Conservation (phyloP, 2,113 vertebrate genomes). For the Hemibates koningsi region DNA sequence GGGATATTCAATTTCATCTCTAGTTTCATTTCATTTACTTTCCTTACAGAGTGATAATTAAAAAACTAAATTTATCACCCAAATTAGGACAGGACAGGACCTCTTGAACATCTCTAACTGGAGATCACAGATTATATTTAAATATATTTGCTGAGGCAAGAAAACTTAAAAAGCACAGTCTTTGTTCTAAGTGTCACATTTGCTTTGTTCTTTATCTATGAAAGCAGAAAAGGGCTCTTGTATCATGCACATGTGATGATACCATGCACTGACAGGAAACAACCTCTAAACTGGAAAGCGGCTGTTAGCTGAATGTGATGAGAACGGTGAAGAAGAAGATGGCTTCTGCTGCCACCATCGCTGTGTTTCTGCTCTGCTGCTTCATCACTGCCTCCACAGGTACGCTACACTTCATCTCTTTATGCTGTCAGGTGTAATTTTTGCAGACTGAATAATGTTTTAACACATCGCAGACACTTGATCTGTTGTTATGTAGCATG, state of each 20-base stretch:
- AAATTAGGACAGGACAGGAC: background rate
- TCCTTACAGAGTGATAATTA: background rate
- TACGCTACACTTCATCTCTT: background rate
- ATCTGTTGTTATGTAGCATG: background rate
- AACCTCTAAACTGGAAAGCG: background rate
- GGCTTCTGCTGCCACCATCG: background rate
- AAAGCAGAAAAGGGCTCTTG: background rate
- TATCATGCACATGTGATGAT: background rate
- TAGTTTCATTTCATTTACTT: background rate
- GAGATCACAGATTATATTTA: background rate
- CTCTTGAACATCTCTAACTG: background rate
- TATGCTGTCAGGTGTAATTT: rapidly evolving
- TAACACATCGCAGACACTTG: background rate
- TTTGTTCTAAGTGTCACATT: background rate
- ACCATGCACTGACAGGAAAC: slow-evolving; percentile 30
- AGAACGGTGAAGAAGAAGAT: background rate
- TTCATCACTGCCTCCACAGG: background rate
- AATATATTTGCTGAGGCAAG: background rate
- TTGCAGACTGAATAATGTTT: background rate
- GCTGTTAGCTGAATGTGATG: background rate
- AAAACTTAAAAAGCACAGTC: background rate
- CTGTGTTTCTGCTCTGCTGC: background rate
- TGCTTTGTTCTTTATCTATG: background rate
- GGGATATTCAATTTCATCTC: background rate
- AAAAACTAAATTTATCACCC: background rate